These are phyloP conservation scores for Oryzias curvinotus DNA, from an alignment of 2,113 vertebrate genomes.

Conservation along the genomic window DNA sequence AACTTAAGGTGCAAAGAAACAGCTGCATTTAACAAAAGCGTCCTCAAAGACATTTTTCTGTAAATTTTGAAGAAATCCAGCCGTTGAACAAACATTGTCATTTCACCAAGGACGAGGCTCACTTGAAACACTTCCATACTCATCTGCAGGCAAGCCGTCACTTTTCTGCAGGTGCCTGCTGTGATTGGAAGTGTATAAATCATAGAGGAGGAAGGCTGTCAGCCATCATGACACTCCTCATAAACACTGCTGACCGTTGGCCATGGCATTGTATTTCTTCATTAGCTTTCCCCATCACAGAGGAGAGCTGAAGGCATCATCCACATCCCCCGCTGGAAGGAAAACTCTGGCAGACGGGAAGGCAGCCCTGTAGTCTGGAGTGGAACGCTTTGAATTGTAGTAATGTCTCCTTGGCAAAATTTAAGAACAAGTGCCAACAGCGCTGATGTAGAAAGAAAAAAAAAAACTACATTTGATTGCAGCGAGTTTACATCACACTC, in stretches of 20 bases:
- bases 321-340: slow-evolving; percentile 31
- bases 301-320: slow-evolving; percentile 39
- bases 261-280: slow-evolving; percentile 67
- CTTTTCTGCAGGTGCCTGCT: slow-evolving; percentile 57
- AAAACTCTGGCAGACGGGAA: slow-evolving; percentile 28
- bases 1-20: too few relatives aligned
- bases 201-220: slow-evolving; percentile 72
- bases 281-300: slow-evolving; percentile 57
- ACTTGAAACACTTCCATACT: slow-evolving; percentile 49
- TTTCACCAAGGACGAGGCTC: slow-evolving; percentile 66
- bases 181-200: slow-evolving; percentile 72
- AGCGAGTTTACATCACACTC: slow-evolving; percentile 66
- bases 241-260: slow-evolving; percentile 66
- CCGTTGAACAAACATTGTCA: slow-evolving; percentile 33
- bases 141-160: slow-evolving; percentile 56
- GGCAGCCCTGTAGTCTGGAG: slow-evolving; percentile 24
- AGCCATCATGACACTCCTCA: slow-evolving; percentile 67
- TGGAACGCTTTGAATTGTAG: slow-evolving; percentile 40
- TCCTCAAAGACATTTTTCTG: neutral
- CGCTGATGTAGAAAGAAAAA: slow-evolving; percentile 31
- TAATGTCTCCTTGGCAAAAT: slow-evolving; percentile 55
- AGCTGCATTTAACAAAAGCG: too few relatives aligned
- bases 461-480: slow-evolving; percentile 55
- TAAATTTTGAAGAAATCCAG: slow-evolving; percentile 41
- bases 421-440: slow-evolving; percentile 40